Base-by-base conservation (phyloP, 2,888 invertebrate genomes). In the Hydrotaea diabolus region DNA sequence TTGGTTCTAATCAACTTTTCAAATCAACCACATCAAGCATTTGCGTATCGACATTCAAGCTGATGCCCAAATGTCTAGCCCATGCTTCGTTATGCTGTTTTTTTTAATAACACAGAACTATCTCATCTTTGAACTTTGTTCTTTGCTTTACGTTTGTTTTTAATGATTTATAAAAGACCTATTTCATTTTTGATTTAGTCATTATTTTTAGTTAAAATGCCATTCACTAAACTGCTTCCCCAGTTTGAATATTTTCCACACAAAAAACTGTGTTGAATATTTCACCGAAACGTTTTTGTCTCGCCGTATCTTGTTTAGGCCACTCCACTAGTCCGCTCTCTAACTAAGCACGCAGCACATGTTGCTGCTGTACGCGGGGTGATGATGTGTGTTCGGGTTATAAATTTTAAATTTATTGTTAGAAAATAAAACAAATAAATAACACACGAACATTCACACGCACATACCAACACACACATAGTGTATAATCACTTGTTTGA, bases 401-500 rank as follows among this genome's bases (percentile, higher is more conserved):
- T 62, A 53, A 75, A 75, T 75, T 75, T 15, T 46, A 57, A 69
- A 75, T 80, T 75, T 69, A 49, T 80, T 75, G 57, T 69, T 59
- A 26, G 13, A 31, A 26, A n/a, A 69, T 5, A 64, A 31, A 46
- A 46, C 9, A 46, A 46, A 46, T 46, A 15, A 15, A 46, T 46
- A 46, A 46, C 9, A 46, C 46, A 3, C n/a, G 31, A 31, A 31
- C 7, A 31, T 31, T 31, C 31, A 4, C 2, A 31, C 31, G 7
- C 31, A 31, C 31, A 46, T 11, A 46, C 5, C 39, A 64, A 4
- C 2, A 31, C 31, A 31, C 31, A 31, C 31, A 46, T 11, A 46
- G 13, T 43, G 15, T 76, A 53, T 59, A 19, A 8, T 46, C 31
- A 17, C 11, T 36, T 55, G 21, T 39, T n/a, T 21, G 66, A 53